phyloP scores from a whole-genome alignment of 2,888 invertebrate genomes.

The Pterostichus niger region DNA sequence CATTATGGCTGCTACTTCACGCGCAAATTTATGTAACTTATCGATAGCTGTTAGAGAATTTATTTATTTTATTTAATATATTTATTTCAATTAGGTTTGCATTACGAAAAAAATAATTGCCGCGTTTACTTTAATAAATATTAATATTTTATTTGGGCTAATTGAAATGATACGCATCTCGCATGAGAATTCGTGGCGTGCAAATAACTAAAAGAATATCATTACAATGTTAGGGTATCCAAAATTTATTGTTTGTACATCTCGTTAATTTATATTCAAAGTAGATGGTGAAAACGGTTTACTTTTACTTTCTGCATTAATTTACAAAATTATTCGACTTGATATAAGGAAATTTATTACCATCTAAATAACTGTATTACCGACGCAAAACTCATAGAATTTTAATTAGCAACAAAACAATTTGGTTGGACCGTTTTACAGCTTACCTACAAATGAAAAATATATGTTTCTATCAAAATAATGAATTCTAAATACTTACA shows the following conservation, averaged over 20 bases:
- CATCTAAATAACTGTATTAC: constrained; percentile 7
- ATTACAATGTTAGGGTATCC: neutral
- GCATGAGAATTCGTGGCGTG: constrained; percentile 12
- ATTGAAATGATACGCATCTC: constrained; percentile 4
- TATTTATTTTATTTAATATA: neutral
- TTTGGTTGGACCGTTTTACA: no score
- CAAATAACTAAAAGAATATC: neutral
- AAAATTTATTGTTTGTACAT: constrained; percentile 1
- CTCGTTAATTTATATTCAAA: constrained; percentile 13
- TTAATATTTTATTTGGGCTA: constrained; percentile 19
- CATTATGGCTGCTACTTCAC: no score
- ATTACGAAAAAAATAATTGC: neutral
- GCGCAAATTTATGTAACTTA: no score
- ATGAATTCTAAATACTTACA: no score
- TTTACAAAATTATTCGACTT: constrained; percentile 10
- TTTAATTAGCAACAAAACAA: neutral
- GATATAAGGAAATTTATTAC: constrained; percentile 16
- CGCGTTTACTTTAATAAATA: constrained; percentile 1
- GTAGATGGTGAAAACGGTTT: neutral
- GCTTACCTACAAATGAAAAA: no score
- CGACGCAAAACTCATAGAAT: neutral
- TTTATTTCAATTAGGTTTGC: no score
- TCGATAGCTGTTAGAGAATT: no score
- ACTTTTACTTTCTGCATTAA: constrained; percentile 4
- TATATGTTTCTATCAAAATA: no score